phyloP scores from a whole-genome alignment of 1,140 invertebrate species.

The Eulimnadia texana region DNA sequence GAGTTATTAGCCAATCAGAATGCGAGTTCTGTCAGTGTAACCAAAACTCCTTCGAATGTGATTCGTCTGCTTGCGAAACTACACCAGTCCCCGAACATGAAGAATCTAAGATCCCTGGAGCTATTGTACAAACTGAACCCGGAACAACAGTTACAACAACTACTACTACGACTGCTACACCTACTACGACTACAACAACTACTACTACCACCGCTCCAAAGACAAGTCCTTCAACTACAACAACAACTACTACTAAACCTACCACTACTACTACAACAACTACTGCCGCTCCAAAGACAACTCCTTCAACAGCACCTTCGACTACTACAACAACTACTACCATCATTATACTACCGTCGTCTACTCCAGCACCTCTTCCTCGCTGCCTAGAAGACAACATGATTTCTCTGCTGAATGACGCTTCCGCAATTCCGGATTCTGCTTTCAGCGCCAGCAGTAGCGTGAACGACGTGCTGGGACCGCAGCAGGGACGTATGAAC shows the following conservation, averaged over 20 bases:
- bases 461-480: constrained; percentile 31
- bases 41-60: constrained; percentile 52
- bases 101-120: constrained; percentile 21
- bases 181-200: constrained; percentile 10
- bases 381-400: constrained; percentile 17
- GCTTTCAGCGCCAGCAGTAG: constrained; percentile 43
- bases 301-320: not conserved
- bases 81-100: too few species aligned
- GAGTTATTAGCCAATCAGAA: constrained; percentile 35
- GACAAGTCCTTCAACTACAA: constrained; percentile 7
- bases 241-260: too few species aligned
- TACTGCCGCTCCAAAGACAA: not conserved
- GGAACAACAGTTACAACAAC: constrained; percentile 15
- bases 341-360: constrained; percentile 29
- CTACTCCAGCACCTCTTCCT: constrained; percentile 27
- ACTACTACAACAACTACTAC: constrained; percentile 14
- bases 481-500: constrained; percentile 35
- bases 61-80: constrained; percentile 33
- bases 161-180: not conserved
- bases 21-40: constrained; percentile 60
- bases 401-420: constrained; percentile 38
- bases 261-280: constrained; percentile 25
- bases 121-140: constrained; percentile 25
- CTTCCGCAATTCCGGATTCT: constrained; percentile 34
- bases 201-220: not conserved